phyloP scores from a whole-genome alignment of 2,888 invertebrate genomes.

The Petrophora chlorosata region DNA sequence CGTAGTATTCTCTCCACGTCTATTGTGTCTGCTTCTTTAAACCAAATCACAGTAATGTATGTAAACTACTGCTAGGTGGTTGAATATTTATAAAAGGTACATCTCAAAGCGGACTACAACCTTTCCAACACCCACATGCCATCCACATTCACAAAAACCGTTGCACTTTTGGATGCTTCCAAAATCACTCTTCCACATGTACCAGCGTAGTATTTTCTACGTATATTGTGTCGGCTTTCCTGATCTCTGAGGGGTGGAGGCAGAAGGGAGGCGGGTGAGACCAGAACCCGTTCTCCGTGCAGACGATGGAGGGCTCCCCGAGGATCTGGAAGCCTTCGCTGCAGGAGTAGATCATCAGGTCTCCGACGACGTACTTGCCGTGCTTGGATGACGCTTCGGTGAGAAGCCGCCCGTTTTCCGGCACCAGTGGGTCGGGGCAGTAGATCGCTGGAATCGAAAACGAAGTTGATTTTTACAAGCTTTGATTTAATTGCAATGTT shows the following conservation, averaged over 20 bases:
- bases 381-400: constrained; percentile 62
- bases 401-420: constrained; percentile 86
- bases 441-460: constrained; percentile 87
- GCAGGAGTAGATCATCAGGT: constrained; percentile 89
- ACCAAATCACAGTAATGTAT: too few relatives aligned
- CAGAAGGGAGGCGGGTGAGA: constrained; percentile 94
- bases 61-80: too few relatives aligned
- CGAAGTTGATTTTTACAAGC: too few relatives aligned
- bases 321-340: constrained; percentile 61
- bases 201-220: constrained; percentile 72
- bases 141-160: too few relatives aligned
- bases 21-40: too few relatives aligned
- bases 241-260: constrained; percentile 66
- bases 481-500: too few relatives aligned
- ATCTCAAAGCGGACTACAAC: too few relatives aligned
- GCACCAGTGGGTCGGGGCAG: constrained; percentile 90
- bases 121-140: too few relatives aligned
- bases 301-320: constrained; percentile 92
- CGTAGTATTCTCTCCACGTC: too few relatives aligned
- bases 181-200: constrained; percentile 57
- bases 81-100: too few relatives aligned
- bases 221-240: constrained; percentile 66
- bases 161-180: too few relatives aligned
- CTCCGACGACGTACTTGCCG: constrained; percentile 90
- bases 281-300: constrained; percentile 95